Base-by-base conservation (phyloP, 1,140 invertebrate genomes). In the Aphis craccivora region DNA sequence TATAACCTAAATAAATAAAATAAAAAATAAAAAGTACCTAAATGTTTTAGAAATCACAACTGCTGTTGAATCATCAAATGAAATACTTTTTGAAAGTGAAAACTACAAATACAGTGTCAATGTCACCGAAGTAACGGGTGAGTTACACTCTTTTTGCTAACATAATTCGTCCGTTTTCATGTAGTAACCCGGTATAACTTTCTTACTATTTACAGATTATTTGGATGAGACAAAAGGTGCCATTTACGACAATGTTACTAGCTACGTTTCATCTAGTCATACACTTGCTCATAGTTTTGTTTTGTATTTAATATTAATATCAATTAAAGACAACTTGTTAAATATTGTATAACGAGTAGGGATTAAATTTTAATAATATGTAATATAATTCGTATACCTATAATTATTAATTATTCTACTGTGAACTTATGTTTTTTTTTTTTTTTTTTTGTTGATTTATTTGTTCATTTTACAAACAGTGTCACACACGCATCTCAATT, bases 221-320 rank as follows among this genome's bases (percentile, higher is more conserved):
- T 84, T 30, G n/a, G 91, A 84, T 51, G 91, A 8, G 35, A 76
- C 67, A n/a, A 83, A 48, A 25, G 76, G 67, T 45, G 35, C 81
- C 23, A 43, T 93, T 20, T 40, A 93, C 25, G 81, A 93, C 51
- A 93, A 84, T 40, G 14, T 55, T 14, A 92, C 90, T 48, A 51
- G 20, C 48, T 53, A 81, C 91, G 37, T 55, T 40, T 93, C 91
- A 30, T 93, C 91, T n/a, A 84, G 91, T 93, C 81, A n/a, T 22
- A 84, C 25, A 84, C 91, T 90, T 90, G 89, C 53, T 90, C 89
- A 90, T 90, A 90, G 37, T 67, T 90, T 67, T 67, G 7, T 60
- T 67, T 90, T 45, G 5, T 90, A 43, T 67, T n/a, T 90, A 67
- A 90, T 90, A 67, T 90, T 90, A 60, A n/a, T 90, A 90, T 60